phyloP scores from a whole-genome alignment of 2,113 vertebrate genomes.

The Xiphias gladius region DNA sequence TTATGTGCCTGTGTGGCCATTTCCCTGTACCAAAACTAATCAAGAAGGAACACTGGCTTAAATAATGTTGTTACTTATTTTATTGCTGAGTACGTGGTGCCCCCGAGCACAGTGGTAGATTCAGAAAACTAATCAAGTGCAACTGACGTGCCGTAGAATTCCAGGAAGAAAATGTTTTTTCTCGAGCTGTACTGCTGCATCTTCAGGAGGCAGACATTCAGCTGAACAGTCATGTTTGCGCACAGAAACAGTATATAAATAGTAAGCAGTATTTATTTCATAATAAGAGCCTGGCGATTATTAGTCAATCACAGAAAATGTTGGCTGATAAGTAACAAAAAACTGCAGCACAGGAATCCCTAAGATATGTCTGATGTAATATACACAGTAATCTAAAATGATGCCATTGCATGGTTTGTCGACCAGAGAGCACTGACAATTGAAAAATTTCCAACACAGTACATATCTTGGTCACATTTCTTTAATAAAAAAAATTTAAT shows the following conservation, averaged over 20 bases:
- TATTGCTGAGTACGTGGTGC: slow-evolving; percentile 18
- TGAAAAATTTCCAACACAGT: background rate
- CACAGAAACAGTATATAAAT: background rate
- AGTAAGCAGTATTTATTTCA: background rate
- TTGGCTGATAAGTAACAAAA: background rate
- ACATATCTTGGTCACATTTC: background rate
- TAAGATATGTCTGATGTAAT: too few relatives aligned
- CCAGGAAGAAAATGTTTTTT: slow-evolving; percentile 24
- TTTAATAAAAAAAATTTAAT: too few relatives aligned
- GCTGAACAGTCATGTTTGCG: background rate
- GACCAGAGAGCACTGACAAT: too few relatives aligned
- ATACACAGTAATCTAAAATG: too few relatives aligned
- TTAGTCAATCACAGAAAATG: background rate
- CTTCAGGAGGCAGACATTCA: background rate
- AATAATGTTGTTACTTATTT: slow-evolving; percentile 61
- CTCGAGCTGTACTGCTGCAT: slow-evolving; percentile 6
- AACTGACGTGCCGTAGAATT: background rate
- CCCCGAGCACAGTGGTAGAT: slow-evolving; percentile 12
- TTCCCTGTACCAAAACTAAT: slow-evolving; percentile 57
- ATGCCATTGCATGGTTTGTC: too few relatives aligned
- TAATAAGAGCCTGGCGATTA: background rate
- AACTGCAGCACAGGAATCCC: background rate
- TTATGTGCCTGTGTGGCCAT: slow-evolving; percentile 56
- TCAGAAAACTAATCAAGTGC: slow-evolving; percentile 33
- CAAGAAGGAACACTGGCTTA: slow-evolving; percentile 51